phyloP scores from a whole-genome alignment of 2,113 vertebrate genomes.

The Trogon melanurus region DNA sequence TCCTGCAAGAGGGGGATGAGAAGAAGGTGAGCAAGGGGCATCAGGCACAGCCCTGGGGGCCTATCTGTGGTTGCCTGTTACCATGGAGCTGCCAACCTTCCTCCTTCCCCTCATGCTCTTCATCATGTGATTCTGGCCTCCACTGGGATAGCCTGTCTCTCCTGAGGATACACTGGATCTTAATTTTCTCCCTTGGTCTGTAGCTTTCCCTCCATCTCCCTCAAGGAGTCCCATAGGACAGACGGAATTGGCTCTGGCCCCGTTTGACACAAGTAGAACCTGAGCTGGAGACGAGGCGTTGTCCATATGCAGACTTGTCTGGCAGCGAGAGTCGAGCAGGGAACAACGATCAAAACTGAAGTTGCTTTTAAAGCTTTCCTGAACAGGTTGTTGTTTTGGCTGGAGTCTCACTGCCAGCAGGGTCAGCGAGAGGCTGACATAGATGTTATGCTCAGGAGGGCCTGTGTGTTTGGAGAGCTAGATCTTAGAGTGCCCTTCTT shows the following conservation, averaged over 20 bases:
- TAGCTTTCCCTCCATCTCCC: background rate
- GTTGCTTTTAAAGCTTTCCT: background rate
- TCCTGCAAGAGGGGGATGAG: constrained; percentile 93
- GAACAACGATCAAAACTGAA: background rate
- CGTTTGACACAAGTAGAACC: background rate
- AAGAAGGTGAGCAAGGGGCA: constrained; percentile 86
- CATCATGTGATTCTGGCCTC: fast-evolving
- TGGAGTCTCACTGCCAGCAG: background rate
- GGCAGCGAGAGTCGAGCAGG: background rate
- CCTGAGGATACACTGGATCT: background rate
- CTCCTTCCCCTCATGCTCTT: fast-evolving
- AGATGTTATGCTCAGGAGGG: background rate
- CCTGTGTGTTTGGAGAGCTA: background rate
- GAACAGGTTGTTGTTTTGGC: background rate
- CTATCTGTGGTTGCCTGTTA: fast-evolving
- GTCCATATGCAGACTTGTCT: background rate
- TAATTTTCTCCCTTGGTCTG: background rate
- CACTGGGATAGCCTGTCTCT: fast-evolving
- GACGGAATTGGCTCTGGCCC: background rate
- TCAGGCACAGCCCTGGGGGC: background rate
- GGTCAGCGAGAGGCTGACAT: background rate
- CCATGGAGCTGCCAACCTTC: fast-evolving
- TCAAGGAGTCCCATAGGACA: fast-evolving
- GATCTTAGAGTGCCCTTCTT: background rate
- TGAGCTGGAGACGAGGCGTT: background rate